These are phyloP conservation scores for Pseudomyrmex concolor DNA, from an alignment of 1,140 invertebrate genomes.

Conservation along the genomic window DNA sequence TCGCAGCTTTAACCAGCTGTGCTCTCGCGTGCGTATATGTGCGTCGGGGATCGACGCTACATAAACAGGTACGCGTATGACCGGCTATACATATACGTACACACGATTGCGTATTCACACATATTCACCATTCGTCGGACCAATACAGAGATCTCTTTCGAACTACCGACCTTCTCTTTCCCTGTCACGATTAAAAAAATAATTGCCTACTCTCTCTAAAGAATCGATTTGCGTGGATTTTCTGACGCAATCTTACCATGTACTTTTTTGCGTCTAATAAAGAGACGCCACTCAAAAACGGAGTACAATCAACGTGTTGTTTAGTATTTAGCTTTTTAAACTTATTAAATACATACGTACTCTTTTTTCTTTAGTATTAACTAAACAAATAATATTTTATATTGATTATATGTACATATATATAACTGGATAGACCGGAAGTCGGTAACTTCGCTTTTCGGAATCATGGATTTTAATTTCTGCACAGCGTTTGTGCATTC, in stretches of 20 bases:
- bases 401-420: neutral
- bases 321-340: neutral
- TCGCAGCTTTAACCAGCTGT: constrained; percentile 71
- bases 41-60: constrained; percentile 25
- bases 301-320: constrained; percentile 8
- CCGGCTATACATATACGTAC: neutral
- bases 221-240: neutral
- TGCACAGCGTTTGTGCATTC: constrained; percentile 39
- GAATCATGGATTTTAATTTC: constrained; percentile 47
- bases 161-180: constrained; percentile 8
- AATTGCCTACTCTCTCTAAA: constrained; percentile 29
- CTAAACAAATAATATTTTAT: neutral
- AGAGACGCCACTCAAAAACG: neutral
- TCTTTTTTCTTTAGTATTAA: neutral
- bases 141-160: neutral
- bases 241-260: neutral
- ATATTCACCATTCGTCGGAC: constrained; percentile 32
- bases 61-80: constrained; percentile 12
- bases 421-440: neutral
- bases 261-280: constrained; percentile 27
- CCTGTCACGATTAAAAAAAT: constrained; percentile 35
- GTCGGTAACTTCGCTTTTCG: constrained; percentile 18
- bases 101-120: too few relatives aligned
- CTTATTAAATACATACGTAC: neutral
- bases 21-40: constrained; percentile 27